Percentiles rank a stretch among this genome's conserved stretches.
Evolutionary conservation across 2,888 invertebrate genomes (phyloP).

Genomic region (Phyto melanocephala): DNA sequence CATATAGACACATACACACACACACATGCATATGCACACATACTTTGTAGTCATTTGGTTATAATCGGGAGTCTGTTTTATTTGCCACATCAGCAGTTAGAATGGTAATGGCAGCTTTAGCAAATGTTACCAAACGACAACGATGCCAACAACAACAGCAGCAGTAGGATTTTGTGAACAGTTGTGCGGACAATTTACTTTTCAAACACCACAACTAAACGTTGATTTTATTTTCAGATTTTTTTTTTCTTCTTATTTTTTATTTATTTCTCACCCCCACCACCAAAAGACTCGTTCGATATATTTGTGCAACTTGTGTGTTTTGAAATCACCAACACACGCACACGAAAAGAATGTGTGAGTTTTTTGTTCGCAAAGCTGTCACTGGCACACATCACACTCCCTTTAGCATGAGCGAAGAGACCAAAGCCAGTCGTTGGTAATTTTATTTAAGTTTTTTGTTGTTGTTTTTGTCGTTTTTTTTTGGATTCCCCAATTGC

Average conservation of each 20-base stretch:
- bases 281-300: neutral
- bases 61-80: slow-evolving; percentile 66
- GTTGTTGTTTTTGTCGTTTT: slow-evolving; percentile 15
- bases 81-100: slow-evolving; percentile 68
- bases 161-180: slow-evolving; percentile 68
- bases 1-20: too few species aligned
- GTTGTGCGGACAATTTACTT: slow-evolving; percentile 72
- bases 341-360: neutral
- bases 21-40: neutral
- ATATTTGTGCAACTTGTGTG: neutral
- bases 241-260: neutral
- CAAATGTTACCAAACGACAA: slow-evolving; percentile 61
- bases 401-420: slow-evolving; percentile 12
- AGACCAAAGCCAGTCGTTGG: slow-evolving; percentile 43
- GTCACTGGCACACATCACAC: slow-evolving; percentile 66
- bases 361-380: slow-evolving; percentile 51
- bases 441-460: slow-evolving; percentile 44
- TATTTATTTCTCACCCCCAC: slow-evolving; percentile 31
- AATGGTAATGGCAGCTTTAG: slow-evolving; percentile 62
- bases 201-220: slow-evolving; percentile 64
- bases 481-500: slow-evolving; percentile 74
- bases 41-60: slow-evolving; percentile 62
- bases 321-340: slow-evolving; percentile 11
- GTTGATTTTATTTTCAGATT: slow-evolving; percentile 65
- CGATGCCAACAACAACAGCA: slow-evolving; percentile 35